A percentile compares a stretch with the other conserved stretches of the same genome.
phyloP scores from a whole-genome alignment of 2,113 vertebrate genomes.

The Passer montanus region DNA sequence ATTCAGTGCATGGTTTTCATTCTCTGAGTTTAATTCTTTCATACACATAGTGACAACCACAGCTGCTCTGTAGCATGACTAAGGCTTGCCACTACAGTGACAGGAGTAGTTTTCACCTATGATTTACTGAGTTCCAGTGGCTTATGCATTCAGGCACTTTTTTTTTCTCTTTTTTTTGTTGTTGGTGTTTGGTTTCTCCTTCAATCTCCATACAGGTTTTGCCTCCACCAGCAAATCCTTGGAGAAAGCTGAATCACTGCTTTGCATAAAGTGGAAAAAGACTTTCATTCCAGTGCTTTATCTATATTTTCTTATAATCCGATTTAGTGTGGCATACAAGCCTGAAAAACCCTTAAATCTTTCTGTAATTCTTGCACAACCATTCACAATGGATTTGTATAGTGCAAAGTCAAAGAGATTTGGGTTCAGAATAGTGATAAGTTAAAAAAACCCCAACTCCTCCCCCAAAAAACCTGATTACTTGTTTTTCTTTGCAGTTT shows the following conservation, averaged over 20 bases:
- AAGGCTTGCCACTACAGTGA: neutral
- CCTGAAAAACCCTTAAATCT: slow-evolving; percentile 20
- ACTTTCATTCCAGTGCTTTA: slow-evolving; percentile 11
- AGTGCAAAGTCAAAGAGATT: neutral
- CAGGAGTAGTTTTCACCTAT: neutral
- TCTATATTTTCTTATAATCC: slow-evolving; percentile 53
- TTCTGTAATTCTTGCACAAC: slow-evolving; percentile 37
- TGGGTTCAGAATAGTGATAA: neutral
- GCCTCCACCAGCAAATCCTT: neutral
- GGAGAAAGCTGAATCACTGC: neutral
- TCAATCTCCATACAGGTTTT: neutral
- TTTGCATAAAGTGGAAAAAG: slow-evolving; percentile 25
- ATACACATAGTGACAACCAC: neutral
- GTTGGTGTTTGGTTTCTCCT: neutral
- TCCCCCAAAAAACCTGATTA: neutral
- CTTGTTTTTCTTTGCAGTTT: neutral
- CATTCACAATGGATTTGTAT: slow-evolving; percentile 29
- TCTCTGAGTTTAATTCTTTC: neutral
- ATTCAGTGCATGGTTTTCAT: neutral
- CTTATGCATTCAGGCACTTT: neutral
- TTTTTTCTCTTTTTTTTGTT: neutral
- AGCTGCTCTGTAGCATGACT: neutral
- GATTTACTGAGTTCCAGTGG: neutral
- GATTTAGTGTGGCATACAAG: slow-evolving; percentile 33
- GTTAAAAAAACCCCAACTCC: neutral